phyloP scores from a whole-genome alignment of 1,140 invertebrate species.

The Lepidurus packardi region DNA sequence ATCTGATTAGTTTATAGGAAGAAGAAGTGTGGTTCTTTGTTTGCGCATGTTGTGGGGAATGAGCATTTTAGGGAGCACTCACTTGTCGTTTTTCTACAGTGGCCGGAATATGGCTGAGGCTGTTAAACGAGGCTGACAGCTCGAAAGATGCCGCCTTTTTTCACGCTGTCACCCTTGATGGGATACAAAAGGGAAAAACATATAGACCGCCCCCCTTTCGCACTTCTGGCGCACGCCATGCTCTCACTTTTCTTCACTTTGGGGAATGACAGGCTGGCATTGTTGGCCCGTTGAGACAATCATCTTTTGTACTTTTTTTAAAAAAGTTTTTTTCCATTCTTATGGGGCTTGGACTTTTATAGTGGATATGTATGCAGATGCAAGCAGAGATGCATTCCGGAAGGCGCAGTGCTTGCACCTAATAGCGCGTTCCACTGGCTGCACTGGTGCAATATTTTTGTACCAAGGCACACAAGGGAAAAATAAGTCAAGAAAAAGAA shows the following conservation, averaged over 20 bases:
- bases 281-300: conserved; percentile 1
- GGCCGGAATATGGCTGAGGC: conserved; percentile 2
- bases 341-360: background rate
- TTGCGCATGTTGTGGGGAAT: too few species aligned
- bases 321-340: background rate
- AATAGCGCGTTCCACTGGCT: too few species aligned
- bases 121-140: conserved; percentile 17
- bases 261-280: background rate
- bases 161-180: conserved; percentile 18
- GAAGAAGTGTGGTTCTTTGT: background rate
- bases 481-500: background rate
- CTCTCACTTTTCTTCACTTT: background rate
- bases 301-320: background rate
- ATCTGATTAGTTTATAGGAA: background rate
- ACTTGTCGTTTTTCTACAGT: background rate
- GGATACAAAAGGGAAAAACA: conserved; percentile 21
- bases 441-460: too few species aligned
- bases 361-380: background rate
- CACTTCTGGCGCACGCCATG: background rate
- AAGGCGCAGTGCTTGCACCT: too few species aligned
- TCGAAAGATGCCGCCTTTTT: conserved; percentile 13
- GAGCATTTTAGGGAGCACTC: background rate
- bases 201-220: background rate
- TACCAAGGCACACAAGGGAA: background rate
- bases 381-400: too few species aligned